A percentile compares a stretch with the other conserved stretches of the same genome.
Evolutionary conservation across 2,888 invertebrate genomes (phyloP).

Genomic region (Eupithecia dodoneata): DNA sequence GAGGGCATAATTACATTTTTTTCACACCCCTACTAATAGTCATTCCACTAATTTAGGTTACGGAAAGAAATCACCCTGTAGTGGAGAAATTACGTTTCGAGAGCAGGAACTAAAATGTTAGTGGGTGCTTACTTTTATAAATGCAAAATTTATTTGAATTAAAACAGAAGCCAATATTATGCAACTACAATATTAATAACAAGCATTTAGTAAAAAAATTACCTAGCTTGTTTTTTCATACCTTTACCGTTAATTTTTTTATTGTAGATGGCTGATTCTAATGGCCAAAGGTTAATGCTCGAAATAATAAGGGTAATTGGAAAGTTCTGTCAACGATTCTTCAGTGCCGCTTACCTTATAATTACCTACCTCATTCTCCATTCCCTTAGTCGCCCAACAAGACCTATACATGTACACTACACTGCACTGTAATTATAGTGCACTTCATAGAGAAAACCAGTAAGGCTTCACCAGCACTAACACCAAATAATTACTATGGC

Average conservation of each 20-base stretch:
- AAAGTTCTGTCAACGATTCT: background rate
- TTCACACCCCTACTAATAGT: slow-evolving; percentile 73
- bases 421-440: slow-evolving; percentile 35
- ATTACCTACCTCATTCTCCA: background rate
- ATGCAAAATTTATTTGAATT: background rate
- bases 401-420: slow-evolving; percentile 8
- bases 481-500: slow-evolving; percentile 70
- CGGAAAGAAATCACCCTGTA: slow-evolving; percentile 50
- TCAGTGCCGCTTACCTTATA: background rate
- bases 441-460: slow-evolving; percentile 43
- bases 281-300: background rate
- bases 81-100: slow-evolving; percentile 41
- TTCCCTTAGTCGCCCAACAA: slow-evolving; percentile 8
- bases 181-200: background rate
- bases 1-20: slow-evolving; percentile 79
- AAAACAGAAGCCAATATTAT: background rate
- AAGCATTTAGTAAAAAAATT: background rate
- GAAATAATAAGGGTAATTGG: background rate
- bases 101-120: slow-evolving; percentile 9
- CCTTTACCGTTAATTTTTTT: background rate
- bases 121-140: background rate
- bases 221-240: background rate
- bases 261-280: background rate
- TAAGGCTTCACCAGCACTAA: slow-evolving; percentile 52
- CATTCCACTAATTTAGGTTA: slow-evolving; percentile 77